Percentiles rank a stretch among this genome's conserved stretches.
Conservation (phyloP, 2,797 vertebrate species). For the Acomys russatus region DNA sequence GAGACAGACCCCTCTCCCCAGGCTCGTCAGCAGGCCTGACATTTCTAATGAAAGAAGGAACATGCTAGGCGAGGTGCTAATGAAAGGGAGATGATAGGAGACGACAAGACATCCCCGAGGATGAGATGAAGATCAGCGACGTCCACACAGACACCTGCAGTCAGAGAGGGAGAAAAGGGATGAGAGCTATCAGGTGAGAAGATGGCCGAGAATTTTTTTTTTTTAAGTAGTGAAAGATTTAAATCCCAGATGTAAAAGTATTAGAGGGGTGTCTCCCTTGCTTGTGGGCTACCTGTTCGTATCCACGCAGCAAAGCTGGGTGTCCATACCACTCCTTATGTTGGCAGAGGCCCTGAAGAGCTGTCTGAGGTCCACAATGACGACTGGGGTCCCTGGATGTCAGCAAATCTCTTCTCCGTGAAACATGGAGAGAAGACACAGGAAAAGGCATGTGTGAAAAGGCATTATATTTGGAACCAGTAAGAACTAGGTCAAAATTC, state of each 20-base stretch:
- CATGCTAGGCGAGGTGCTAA: not conserved
- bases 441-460: not conserved
- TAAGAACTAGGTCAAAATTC: not conserved
- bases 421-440: not conserved
- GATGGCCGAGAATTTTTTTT: not conserved
- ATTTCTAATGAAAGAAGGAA: not conserved
- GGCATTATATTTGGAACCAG: not conserved
- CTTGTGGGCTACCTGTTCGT: not conserved
- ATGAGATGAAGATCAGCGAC: too few species aligned
- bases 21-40: not conserved
- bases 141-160: not conserved
- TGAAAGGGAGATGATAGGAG: too few species aligned
- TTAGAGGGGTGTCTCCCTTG: not conserved
- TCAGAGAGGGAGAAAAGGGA: not conserved
- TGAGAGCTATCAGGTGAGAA: not conserved
- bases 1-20: not conserved
- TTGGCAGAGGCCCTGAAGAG: not conserved
- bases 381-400: not conserved
- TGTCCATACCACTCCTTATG: rapidly evolving
- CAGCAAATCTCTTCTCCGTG: too few species aligned
- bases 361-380: not conserved
- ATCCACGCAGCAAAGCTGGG: not conserved
- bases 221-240: not conserved
- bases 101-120: not conserved
- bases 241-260: not conserved